Percentiles rank a stretch among this genome's conserved stretches.
Conservation (phyloP, 2,113 vertebrate genomes). For the Odontesthes bonariensis region DNA sequence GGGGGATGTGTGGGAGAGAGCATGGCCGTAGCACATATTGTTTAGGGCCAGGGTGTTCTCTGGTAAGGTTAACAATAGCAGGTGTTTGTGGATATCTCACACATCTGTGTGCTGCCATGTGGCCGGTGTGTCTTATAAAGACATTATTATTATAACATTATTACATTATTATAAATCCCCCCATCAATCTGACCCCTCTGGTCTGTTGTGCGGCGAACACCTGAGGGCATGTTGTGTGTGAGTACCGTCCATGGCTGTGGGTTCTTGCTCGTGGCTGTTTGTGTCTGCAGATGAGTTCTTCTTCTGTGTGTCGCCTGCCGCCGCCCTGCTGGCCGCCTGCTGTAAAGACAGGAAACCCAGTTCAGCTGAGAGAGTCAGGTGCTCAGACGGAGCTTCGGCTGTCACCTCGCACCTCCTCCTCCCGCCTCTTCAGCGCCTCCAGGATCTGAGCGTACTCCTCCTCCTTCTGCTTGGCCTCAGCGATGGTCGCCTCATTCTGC, state of each 20-base stretch:
- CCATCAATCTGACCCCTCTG: too few species aligned
- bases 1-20: too few species aligned
- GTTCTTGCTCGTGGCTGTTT: slow-evolving; percentile 21
- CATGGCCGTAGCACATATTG: too few species aligned
- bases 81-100: too few species aligned
- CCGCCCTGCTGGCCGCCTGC: slow-evolving; percentile 14
- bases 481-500: slow-evolving; percentile 89
- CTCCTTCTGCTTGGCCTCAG: slow-evolving; percentile 91
- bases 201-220: too few species aligned
- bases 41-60: too few species aligned
- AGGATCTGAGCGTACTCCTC: slow-evolving; percentile 91
- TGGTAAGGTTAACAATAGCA: too few species aligned
- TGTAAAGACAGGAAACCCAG: slow-evolving; percentile 13
- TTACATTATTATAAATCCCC: too few species aligned
- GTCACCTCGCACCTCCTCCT: slow-evolving; percentile 79
- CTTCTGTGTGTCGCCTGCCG: neutral
- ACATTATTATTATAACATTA: too few species aligned
- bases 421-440: slow-evolving; percentile 89
- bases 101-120: too few species aligned
- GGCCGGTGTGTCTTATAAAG: too few species aligned
- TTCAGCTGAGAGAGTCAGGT: neutral
- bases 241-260: slow-evolving; percentile 34
- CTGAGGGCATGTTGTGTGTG: neutral
- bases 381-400: neutral
- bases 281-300: slow-evolving; percentile 5